Evolutionary conservation across 2,113 vertebrate species (phyloP), one percentile per base, ranked within the genome.

Genomic region (Galemys pyrenaicus): DNA sequence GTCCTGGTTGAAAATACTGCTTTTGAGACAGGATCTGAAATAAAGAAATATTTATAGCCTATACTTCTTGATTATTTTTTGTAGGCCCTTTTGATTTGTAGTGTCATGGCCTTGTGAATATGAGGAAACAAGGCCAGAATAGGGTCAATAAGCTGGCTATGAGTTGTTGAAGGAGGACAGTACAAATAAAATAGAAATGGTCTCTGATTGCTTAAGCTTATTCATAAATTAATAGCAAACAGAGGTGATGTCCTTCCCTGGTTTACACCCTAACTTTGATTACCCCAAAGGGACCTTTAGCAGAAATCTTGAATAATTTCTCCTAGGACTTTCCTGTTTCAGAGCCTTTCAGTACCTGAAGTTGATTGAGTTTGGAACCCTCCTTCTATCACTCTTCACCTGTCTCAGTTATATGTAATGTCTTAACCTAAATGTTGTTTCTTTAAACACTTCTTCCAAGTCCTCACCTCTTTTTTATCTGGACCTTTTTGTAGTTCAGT

Each of bases 391-490:
- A 30, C 24, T 39, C 19, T 54, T 75, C 13, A 46, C 35, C n/a
- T 41, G 24, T 62, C 17, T 89, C 13, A 67, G 75, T 73, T 89
- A 56, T 65, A 56, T 3, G 3, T 77, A 80, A 81, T 37, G 20
- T 84, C n/a, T 70, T 88, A 41, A 87, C 26, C 60, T 87, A 68
- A 81, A 37, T 82, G 32, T 37, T 56, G 7, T 46, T 96, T 94
- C 56, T 93, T 74, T 12, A 51, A 68, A 82, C 32, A 41, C n/a
- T 77, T 82, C 54, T 87, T 94, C 86, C 41, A 83, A n/a, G 13
- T 4, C 6, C 2, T 17, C 4, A 44, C 3, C 5, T 10, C 7
- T 58, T 91, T 94, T 80, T 26, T 83, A 74, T 9, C 37, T 74
- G 49, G 17, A 15, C 28, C 9, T 54, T 70, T 67, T 46, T 39